Conservation (phyloP, 2,113 vertebrate species). For the Brachyhypopomus occidentalis region DNA sequence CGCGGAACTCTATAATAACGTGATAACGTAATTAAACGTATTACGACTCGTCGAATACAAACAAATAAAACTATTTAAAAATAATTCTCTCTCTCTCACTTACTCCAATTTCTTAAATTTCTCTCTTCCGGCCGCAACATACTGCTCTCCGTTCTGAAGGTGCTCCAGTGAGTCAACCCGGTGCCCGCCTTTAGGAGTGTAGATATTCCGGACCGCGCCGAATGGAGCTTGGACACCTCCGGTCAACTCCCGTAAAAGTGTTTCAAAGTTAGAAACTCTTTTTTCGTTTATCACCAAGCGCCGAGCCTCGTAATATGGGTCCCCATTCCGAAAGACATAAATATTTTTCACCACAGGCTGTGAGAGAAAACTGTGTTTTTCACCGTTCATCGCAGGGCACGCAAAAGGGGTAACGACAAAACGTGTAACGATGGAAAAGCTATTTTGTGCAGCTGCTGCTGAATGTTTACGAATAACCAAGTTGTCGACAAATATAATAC, state of each 20-base stretch:
- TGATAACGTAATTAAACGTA: too few species aligned
- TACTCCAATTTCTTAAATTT: constrained; percentile 95
- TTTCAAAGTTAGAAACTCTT: constrained; percentile 88
- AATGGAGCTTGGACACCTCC: constrained; percentile 87
- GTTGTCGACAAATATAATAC: background rate
- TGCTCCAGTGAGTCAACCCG: constrained; percentile 83
- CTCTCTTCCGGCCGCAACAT: constrained; percentile 92
- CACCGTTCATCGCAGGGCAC: constrained; percentile 62
- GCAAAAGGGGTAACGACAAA: background rate
- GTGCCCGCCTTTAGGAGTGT: constrained; percentile 87
- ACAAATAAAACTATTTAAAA: background rate
- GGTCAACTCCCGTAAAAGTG: constrained; percentile 89
- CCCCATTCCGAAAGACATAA: constrained; percentile 90
- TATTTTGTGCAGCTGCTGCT: background rate
- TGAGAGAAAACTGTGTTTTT: constrained; percentile 78
- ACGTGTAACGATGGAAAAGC: background rate
- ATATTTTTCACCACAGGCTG: constrained; percentile 92
- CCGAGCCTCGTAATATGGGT: constrained; percentile 88
- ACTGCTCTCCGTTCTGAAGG: constrained; percentile 89
- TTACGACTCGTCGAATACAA: too few species aligned
- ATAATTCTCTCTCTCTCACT: constrained; percentile 67
- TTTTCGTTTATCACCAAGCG: constrained; percentile 89
- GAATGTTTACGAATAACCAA: background rate
- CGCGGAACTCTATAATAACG: too few species aligned
- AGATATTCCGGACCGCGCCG: constrained; percentile 92